These are phyloP conservation scores for Dicrurus megarhynchus DNA, from an alignment of 2,113 vertebrate species.

Conservation along the genomic window DNA sequence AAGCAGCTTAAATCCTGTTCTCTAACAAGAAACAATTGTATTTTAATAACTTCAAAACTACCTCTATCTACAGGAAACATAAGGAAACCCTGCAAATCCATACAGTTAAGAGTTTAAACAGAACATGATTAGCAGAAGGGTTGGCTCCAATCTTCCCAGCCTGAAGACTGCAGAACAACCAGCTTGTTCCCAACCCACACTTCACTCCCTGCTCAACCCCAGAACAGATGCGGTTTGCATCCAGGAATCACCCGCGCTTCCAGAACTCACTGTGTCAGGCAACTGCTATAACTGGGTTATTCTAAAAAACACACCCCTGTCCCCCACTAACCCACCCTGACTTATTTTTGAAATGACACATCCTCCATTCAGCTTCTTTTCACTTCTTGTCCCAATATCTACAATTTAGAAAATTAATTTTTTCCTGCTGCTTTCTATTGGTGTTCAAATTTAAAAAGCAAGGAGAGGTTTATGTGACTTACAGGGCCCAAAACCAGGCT, in stretches of 20 bases:
- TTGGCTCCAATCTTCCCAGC: not conserved
- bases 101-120: not conserved
- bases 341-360: not conserved
- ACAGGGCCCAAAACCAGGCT: not conserved
- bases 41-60: slow-evolving; percentile 14
- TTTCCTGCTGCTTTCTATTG: not conserved
- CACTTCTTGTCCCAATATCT: not conserved
- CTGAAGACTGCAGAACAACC: not conserved
- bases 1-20: slow-evolving; percentile 19
- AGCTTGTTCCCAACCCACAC: not conserved
- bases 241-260: not conserved
- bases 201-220: not conserved
- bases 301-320: not conserved
- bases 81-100: slow-evolving; percentile 1
- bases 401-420: not conserved
- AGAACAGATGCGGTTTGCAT: not conserved
- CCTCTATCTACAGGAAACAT: slow-evolving; percentile 55
- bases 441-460: not conserved
- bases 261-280: not conserved
- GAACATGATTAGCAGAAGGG: not conserved
- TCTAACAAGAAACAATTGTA: slow-evolving; percentile 14
- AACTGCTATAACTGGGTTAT: not conserved
- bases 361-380: not conserved
- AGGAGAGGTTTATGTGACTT: not conserved
- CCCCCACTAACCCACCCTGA: not conserved